phyloP scores from a whole-genome alignment of 2,797 vertebrate species.

The Propithecus perrieri region DNA sequence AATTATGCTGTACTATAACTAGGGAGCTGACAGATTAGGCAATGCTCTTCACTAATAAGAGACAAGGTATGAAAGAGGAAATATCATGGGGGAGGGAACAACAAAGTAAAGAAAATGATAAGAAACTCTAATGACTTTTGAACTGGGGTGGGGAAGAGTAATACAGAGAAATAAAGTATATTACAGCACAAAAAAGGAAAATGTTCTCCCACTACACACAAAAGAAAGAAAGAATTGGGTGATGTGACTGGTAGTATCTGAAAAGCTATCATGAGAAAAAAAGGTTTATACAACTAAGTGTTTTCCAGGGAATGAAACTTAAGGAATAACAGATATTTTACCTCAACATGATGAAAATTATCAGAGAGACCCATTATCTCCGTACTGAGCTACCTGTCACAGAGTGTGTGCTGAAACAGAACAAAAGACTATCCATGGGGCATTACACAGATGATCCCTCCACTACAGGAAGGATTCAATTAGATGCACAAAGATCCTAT shows the following conservation, averaged over 20 bases:
- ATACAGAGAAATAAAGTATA: background rate
- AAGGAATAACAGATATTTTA: background rate
- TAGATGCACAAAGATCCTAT: background rate
- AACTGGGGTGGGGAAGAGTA: background rate
- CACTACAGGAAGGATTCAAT: background rate
- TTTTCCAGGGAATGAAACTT: background rate
- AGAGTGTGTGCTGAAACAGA: background rate
- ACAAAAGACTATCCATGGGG: background rate
- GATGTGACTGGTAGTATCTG: background rate
- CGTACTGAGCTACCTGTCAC: background rate
- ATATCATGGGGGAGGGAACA: background rate
- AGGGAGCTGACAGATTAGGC: conserved; percentile 43
- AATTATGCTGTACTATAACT: conserved; percentile 61
- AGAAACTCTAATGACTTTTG: conserved; percentile 43
- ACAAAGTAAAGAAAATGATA: background rate
- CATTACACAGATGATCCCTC: background rate
- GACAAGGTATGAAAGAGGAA: conserved; percentile 19
- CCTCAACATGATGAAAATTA: background rate
- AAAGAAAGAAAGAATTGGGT: background rate
- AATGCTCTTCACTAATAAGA: conserved; percentile 58
- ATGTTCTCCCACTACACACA: background rate
- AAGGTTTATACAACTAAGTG: background rate
- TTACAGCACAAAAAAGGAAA: background rate
- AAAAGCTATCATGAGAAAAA: background rate
- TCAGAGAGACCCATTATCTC: background rate